phyloP scores from a whole-genome alignment of 2,888 invertebrate species.

The Gasteruption jaculator region DNA sequence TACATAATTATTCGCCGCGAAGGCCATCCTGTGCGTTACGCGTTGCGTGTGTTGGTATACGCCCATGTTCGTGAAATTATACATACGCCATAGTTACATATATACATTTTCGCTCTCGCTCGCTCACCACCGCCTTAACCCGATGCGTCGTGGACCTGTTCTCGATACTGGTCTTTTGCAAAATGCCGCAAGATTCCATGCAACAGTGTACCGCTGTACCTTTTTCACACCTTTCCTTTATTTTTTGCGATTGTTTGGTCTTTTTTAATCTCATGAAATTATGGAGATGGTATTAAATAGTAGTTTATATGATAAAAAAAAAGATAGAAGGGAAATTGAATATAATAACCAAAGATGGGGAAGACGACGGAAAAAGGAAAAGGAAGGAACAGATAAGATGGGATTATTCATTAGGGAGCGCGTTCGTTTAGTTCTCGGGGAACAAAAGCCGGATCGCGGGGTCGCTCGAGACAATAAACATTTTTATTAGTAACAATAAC shows the following conservation, averaged over 20 bases:
- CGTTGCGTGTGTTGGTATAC: slow-evolving; percentile 18
- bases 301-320: background rate
- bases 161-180: slow-evolving; percentile 42
- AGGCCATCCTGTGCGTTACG: slow-evolving; percentile 43
- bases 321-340: background rate
- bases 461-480: too few relatives aligned
- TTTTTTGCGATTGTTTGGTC: too few relatives aligned
- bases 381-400: too few relatives aligned
- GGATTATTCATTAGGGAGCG: too few relatives aligned
- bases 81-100: too few relatives aligned
- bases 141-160: slow-evolving; percentile 34
- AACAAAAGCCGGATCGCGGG: too few relatives aligned
- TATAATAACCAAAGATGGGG: background rate
- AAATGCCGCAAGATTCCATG: slow-evolving; percentile 40
- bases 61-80: background rate
- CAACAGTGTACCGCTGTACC: slow-evolving; percentile 23
- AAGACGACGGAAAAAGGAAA: too few relatives aligned
- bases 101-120: slow-evolving; percentile 14
- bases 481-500: too few relatives aligned
- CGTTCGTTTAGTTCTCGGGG: too few relatives aligned
- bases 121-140: slow-evolving; percentile 1
- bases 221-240: too few relatives aligned
- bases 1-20: slow-evolving; percentile 45
- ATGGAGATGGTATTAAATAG: slow-evolving; percentile 1
- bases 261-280: too few relatives aligned